These are phyloP conservation scores for Podargus strigoides DNA, from an alignment of 2,797 vertebrate genomes.

Conservation along the genomic window DNA sequence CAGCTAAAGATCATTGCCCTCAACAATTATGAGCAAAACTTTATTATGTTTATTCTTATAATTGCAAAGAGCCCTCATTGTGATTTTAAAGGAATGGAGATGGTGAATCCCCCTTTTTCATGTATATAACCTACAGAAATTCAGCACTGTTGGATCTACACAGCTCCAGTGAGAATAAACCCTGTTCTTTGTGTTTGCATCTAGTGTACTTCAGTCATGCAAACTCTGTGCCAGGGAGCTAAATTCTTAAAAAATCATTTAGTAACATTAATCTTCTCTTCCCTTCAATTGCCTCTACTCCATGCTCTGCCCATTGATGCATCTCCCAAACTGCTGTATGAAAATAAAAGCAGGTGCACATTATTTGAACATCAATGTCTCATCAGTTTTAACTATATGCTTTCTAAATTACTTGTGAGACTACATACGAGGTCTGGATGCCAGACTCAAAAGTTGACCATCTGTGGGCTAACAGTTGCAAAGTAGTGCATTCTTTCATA, in stretches of 20 bases:
- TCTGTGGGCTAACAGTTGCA: constrained; percentile 33
- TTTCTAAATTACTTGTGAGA: constrained; percentile 15
- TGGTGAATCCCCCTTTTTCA: not conserved
- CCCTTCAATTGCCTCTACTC: not conserved
- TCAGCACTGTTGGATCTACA: not conserved
- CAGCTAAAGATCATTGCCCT: not conserved
- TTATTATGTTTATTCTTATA: not conserved
- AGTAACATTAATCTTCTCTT: not conserved
- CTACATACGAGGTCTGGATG: not conserved
- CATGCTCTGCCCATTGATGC: not conserved
- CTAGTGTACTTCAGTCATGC: not conserved
- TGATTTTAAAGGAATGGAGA: not conserved
- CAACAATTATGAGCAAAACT: not conserved
- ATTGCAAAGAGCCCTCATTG: not conserved
- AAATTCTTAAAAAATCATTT: not conserved
- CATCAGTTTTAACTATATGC: constrained; percentile 23
- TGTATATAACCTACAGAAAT: not conserved
- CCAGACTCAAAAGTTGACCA: constrained; percentile 19
- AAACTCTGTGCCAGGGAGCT: not conserved
- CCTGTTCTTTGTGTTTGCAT: not conserved
- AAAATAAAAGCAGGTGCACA: constrained; percentile 18
- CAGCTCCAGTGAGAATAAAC: not conserved
- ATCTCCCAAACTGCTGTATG: not conserved
- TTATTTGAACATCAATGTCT: constrained; percentile 29
- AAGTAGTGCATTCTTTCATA: not conserved